A percentile compares a stretch with the other conserved stretches of the same genome.
Evolutionary conservation across 2,888 invertebrate genomes (phyloP).

Genomic region (Andrena chrysosceles): DNA sequence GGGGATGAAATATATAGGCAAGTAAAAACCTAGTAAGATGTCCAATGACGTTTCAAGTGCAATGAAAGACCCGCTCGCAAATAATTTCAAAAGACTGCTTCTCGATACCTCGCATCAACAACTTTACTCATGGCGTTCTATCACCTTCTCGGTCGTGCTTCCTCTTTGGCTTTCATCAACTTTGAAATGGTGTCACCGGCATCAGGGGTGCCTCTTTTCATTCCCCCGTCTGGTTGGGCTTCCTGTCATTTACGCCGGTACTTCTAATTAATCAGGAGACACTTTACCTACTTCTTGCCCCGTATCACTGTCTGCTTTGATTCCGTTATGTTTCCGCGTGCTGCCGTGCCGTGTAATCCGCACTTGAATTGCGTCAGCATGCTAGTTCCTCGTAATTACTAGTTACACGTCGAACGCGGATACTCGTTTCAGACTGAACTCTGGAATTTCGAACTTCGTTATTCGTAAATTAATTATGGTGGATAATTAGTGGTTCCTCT

Average conservation of each 20-base stretch:
- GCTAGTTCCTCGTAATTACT: slow-evolving; percentile 48
- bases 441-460: not conserved
- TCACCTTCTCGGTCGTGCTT: slow-evolving; percentile 36
- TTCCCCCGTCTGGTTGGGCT: slow-evolving; percentile 32
- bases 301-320: slow-evolving; percentile 36
- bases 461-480: slow-evolving; percentile 19
- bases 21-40: not conserved
- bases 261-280: slow-evolving; percentile 68
- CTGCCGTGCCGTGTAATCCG: slow-evolving; percentile 38
- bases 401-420: slow-evolving; percentile 15
- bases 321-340: slow-evolving; percentile 42
- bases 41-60: not conserved
- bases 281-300: slow-evolving; percentile 63
- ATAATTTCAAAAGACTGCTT: not conserved
- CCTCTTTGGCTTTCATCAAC: slow-evolving; percentile 46
- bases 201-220: slow-evolving; percentile 41
- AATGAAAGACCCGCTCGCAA: not conserved
- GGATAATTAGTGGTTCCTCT: slow-evolving; percentile 1
- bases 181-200: slow-evolving; percentile 53
- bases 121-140: slow-evolving; percentile 39
- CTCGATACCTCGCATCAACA: slow-evolving; percentile 25
- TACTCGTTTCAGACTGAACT: slow-evolving; percentile 5
- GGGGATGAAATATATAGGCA: not conserved
- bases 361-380: slow-evolving; percentile 32
- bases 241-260: slow-evolving; percentile 58